phyloP scores from a whole-genome alignment of 1,140 invertebrate genomes.

The Pectinophora gossypiella region DNA sequence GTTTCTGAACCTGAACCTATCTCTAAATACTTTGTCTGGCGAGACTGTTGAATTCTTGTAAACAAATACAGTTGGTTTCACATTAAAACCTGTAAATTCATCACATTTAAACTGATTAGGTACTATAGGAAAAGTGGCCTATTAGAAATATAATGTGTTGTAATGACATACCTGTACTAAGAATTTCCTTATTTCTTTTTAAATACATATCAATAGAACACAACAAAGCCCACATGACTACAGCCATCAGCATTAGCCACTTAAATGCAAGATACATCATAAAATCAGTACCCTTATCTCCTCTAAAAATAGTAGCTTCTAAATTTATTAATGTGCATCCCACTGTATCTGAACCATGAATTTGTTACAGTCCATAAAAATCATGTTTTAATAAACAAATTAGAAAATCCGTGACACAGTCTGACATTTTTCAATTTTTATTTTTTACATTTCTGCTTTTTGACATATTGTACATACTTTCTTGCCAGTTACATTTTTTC shows the following conservation, averaged over 20 bases:
- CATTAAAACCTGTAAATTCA: too few species aligned
- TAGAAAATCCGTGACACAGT: conserved; percentile 23
- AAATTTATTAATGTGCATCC: background rate
- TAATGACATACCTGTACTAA: too few species aligned
- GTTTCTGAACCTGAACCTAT: background rate
- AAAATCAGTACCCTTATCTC: background rate
- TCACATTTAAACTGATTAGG: too few species aligned
- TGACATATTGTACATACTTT: too few species aligned
- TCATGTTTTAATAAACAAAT: conserved; percentile 8
- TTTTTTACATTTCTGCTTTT: background rate
- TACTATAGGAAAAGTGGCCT: too few species aligned
- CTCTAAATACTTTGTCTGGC: background rate
- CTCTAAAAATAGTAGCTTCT: too few species aligned
- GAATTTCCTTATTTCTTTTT: too few species aligned
- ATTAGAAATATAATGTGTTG: too few species aligned
- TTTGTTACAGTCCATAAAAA: background rate
- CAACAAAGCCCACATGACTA: conserved; percentile 47
- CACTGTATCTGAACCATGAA: background rate
- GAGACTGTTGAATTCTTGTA: too few species aligned
- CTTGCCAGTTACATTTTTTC: too few species aligned
- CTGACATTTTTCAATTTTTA: conserved; percentile 23
- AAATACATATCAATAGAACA: conserved; percentile 34
- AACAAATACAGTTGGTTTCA: too few species aligned
- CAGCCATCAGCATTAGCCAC: conserved; percentile 43
- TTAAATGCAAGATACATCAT: conserved; percentile 64